phyloP scores from a whole-genome alignment of 2,888 invertebrate species.

The Luperina nickerlii region DNA sequence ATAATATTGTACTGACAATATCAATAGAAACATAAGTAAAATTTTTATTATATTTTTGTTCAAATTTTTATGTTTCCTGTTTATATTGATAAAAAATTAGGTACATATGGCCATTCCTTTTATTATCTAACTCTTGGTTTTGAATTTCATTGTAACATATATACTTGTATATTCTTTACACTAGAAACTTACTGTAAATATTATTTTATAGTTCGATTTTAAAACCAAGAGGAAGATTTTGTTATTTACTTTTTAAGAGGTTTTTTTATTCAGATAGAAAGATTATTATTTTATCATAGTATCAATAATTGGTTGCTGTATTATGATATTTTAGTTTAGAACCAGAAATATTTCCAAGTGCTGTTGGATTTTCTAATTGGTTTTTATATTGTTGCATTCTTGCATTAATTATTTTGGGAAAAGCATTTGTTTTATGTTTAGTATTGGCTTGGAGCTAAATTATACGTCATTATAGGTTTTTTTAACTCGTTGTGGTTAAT shows the following conservation, averaged over 20 bases:
- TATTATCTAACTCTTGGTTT: slow-evolving; percentile 64
- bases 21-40: slow-evolving; percentile 11
- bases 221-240: slow-evolving; percentile 63
- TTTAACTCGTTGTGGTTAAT: not conserved
- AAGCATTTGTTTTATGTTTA: not conserved
- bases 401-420: slow-evolving; percentile 9
- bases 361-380: slow-evolving; percentile 5
- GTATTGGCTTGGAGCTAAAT: not conserved
- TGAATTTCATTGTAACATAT: slow-evolving; percentile 38
- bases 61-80: slow-evolving; percentile 46
- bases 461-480: not conserved
- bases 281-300: slow-evolving; percentile 15
- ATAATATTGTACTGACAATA: slow-evolving; percentile 1
- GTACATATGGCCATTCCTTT: slow-evolving; percentile 66
- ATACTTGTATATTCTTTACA: slow-evolving; percentile 25
- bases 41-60: slow-evolving; percentile 35
- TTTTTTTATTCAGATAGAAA: slow-evolving; percentile 49
- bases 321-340: slow-evolving; percentile 37
- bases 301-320: slow-evolving; percentile 33
- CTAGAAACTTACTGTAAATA: slow-evolving; percentile 41
- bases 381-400: slow-evolving; percentile 1
- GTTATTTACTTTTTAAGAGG: slow-evolving; percentile 71
- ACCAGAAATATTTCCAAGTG: slow-evolving; percentile 4
- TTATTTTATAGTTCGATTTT: slow-evolving; percentile 45
- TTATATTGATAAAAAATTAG: slow-evolving; percentile 24